Base-by-base conservation (phyloP, 2,797 vertebrate species). In the Phoebastria nigripes region DNA sequence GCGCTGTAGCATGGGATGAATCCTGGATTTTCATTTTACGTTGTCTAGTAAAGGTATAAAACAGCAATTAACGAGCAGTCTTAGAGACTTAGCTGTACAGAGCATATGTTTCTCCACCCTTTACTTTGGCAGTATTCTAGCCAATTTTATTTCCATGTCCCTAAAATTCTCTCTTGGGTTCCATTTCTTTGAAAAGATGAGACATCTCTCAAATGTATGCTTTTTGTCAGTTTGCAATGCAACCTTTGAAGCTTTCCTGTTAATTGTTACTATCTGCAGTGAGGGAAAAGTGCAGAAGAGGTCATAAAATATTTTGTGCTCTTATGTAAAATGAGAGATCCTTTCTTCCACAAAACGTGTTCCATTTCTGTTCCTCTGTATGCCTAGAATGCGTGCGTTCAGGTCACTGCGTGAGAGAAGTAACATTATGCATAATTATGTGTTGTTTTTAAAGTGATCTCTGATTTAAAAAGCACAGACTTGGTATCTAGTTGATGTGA, bases 301-400 rank as follows among this genome's bases (percentile, higher is more conserved):
- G n/a, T 91, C 31, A 22, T 63, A 46, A 67, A 89, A 46, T 88
- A 87, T n/a, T 94, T 82, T 70, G 24, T 89, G 29, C 31, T 84
- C 19, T 55, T 82, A 22, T 12, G 56, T 88, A 56, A 87, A 69
- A 29, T 52, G 77, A 79, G 46, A 82, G 19, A 51, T 74, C 16
- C 15, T 82, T 83, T 65, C 31, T 87, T 87, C 67, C 13, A 51
- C 24, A 56, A 85, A 71, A 51, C 44, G n/a, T 71, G 28, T 74
- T 86, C 41, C 16, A 5, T 88, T 78, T 91, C 59, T 89, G 29
- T 72, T 84, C n/a, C 15, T 79, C 55, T 80, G 2, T 51, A 3
- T 85, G 46, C 55, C 39, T 94, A 65, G 52, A 85, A 78, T 73
- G 33, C 26, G 2, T 59, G 33, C 35, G 39, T 89, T 87, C 55